phyloP scores from a whole-genome alignment of 1,140 invertebrate species.

The Calephelis nemesis region DNA sequence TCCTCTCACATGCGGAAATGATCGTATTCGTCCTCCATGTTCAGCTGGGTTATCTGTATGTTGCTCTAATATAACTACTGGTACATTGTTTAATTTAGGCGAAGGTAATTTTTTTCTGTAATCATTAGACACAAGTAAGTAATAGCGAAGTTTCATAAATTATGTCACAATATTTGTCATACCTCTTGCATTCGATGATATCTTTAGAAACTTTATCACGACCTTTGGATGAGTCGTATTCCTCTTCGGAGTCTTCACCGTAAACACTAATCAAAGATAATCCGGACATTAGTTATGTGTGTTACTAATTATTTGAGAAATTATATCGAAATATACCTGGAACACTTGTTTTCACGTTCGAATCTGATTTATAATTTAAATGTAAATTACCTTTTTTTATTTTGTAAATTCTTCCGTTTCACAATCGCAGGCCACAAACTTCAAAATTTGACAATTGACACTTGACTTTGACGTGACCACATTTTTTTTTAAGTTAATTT shows the following conservation, averaged over 20 bases:
- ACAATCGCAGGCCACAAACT: too few relatives aligned
- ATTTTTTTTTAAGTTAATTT: too few relatives aligned
- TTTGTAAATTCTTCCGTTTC: too few relatives aligned
- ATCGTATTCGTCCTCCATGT: slow-evolving; percentile 83
- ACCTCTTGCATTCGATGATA: not conserved
- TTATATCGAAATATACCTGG: not conserved
- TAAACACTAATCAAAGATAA: slow-evolving; percentile 52
- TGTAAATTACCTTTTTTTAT: too few relatives aligned
- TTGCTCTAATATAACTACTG: slow-evolving; percentile 40
- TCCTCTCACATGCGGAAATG: slow-evolving; percentile 88
- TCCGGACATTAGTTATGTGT: slow-evolving; percentile 40
- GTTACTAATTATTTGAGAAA: not conserved
- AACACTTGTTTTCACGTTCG: too few relatives aligned
- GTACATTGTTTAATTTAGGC: slow-evolving; percentile 51
- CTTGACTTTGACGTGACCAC: too few relatives aligned
- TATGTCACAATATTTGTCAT: not conserved
- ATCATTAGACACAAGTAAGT: not conserved
- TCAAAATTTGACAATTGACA: too few relatives aligned
- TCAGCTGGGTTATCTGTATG: slow-evolving; percentile 80
- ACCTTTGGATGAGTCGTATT: slow-evolving; percentile 17
- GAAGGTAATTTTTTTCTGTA: slow-evolving; percentile 53
- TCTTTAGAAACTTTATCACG: not conserved
- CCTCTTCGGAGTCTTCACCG: slow-evolving; percentile 44
- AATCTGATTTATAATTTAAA: too few relatives aligned
- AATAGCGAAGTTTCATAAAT: too few relatives aligned